A percentile compares a stretch with the other conserved stretches of the same genome.
Conservation (phyloP, 2,888 invertebrate species). For the Limnephilus auricula region DNA sequence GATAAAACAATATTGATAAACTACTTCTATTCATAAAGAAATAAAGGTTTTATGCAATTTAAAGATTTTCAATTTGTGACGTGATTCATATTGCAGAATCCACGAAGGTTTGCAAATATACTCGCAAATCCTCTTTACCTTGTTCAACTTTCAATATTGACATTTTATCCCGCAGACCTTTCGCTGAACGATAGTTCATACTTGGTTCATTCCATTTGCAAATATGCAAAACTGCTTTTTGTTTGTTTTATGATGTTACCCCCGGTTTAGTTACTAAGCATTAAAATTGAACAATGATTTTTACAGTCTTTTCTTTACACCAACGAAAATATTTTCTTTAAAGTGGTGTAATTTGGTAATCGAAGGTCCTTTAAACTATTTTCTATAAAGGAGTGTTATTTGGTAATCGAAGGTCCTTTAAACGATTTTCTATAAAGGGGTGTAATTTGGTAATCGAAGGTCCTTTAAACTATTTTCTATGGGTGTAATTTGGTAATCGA, state of each 20-base stretch:
- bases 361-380: no score
- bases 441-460: no score
- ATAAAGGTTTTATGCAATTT: neutral
- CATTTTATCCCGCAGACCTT: neutral
- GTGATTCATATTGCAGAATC: neutral
- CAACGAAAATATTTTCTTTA: no score
- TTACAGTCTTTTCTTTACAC: no score
- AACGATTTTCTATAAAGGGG: no score
- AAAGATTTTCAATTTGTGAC: neutral
- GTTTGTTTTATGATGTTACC: neutral
- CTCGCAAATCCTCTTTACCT: neutral
- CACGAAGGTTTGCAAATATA: neutral
- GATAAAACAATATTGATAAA: neutral
- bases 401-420: no score
- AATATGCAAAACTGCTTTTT: neutral
- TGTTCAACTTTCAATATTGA: constrained; percentile 2
- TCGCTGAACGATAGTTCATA: neutral
- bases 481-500: no score
- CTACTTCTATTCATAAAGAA: neutral
- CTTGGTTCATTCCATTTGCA: neutral
- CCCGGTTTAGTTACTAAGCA: neutral
- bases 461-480: no score
- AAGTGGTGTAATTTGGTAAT: no score
- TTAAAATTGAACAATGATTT: no score
- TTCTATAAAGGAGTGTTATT: no score